phyloP scores from a whole-genome alignment of 2,797 vertebrate species.

The Sebastiscus tertius region DNA sequence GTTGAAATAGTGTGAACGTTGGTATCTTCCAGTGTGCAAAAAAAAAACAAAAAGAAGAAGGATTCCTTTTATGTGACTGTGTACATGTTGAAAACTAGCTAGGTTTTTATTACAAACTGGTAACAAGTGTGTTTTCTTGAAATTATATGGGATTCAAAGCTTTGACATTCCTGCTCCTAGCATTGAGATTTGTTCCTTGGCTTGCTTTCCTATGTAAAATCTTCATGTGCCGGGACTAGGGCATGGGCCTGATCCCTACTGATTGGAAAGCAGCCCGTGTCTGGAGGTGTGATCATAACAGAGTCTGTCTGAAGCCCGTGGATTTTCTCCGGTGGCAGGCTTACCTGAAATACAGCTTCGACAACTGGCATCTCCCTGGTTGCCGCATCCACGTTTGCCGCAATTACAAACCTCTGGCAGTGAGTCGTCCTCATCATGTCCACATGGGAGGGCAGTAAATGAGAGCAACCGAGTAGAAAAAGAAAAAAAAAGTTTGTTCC shows the following conservation, averaged over 20 bases:
- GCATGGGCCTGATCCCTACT: constrained; percentile 38
- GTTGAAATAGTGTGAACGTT: background rate
- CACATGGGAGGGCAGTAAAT: constrained; percentile 65
- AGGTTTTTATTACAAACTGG: background rate
- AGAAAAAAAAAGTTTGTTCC: constrained; percentile 45
- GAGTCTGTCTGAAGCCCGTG: constrained; percentile 54
- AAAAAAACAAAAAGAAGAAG: background rate
- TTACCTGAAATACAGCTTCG: constrained; percentile 48
- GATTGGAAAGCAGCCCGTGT: constrained; percentile 53
- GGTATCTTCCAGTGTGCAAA: background rate
- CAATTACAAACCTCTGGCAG: constrained; percentile 63
- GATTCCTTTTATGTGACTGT: background rate
- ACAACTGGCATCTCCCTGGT: constrained; percentile 23
- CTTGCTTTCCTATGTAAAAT: constrained; percentile 30
- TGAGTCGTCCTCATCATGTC: constrained; percentile 41
- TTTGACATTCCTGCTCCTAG: background rate
- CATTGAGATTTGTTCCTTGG: background rate
- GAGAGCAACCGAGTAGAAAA: constrained; percentile 48
- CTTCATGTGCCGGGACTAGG: constrained; percentile 6
- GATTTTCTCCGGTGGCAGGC: constrained; percentile 53
- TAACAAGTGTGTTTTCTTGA: constrained; percentile 1
- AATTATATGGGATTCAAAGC: background rate
- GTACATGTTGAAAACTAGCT: background rate
- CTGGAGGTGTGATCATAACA: constrained; percentile 57
- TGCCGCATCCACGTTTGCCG: constrained; percentile 38